Percentiles rank a stretch among this genome's conserved stretches.
Conservation (phyloP, 2,797 vertebrate species). For the Sebastes wilsoni region DNA sequence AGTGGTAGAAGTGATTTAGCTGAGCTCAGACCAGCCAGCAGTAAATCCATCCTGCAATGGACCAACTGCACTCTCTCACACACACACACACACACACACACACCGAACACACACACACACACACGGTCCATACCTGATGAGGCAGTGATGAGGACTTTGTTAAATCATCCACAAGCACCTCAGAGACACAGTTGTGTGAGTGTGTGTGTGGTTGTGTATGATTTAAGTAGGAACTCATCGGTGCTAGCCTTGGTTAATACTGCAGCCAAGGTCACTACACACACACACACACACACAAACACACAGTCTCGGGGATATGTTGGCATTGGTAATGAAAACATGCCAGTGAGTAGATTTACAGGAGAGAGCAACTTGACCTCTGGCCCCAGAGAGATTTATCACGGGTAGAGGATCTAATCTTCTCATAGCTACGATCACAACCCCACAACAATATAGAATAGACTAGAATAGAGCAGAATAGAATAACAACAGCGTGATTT, state of each 20-base stretch:
- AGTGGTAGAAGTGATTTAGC: constrained; percentile 75
- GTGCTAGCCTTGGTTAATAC: constrained; percentile 62
- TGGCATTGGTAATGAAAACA: constrained; percentile 78
- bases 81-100: constrained; percentile 15
- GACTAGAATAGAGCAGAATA: neutral
- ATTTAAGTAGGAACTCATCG: constrained; percentile 68
- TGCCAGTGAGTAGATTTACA: constrained; percentile 81
- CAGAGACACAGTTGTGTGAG: constrained; percentile 31
- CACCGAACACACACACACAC: constrained; percentile 32
- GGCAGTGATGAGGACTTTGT: constrained; percentile 74
- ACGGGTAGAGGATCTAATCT: constrained; percentile 68
- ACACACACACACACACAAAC: constrained; percentile 19
- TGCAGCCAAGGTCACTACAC: constrained; percentile 64
- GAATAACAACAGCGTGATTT: neutral
- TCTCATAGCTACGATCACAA: constrained; percentile 49
- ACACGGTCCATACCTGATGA: constrained; percentile 68
- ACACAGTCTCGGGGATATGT: constrained; percentile 57
- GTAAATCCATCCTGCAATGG: constrained; percentile 70
- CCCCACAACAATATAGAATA: neutral
- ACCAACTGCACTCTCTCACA: constrained; percentile 31
- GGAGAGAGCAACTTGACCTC: constrained; percentile 76
- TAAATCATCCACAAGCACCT: constrained; percentile 79
- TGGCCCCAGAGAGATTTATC: constrained; percentile 67
- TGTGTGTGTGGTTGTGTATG: constrained; percentile 45
- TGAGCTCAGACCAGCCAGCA: constrained; percentile 57